Conservation (phyloP, 2,797 vertebrate species). For the Acrocephalus scirpaceus region DNA sequence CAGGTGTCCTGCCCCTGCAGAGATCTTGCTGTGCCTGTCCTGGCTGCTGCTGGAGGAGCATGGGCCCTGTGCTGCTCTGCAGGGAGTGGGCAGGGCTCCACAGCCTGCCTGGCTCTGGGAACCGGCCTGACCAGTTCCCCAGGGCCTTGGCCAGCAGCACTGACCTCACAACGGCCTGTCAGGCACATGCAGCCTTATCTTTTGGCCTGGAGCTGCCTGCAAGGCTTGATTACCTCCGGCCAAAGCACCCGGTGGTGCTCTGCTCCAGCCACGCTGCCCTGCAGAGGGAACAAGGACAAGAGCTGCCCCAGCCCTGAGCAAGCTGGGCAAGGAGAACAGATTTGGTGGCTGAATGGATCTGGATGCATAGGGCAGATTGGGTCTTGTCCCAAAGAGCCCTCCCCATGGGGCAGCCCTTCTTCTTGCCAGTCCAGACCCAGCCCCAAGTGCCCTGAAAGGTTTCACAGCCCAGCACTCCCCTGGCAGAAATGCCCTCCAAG, state of each 20-base stretch:
- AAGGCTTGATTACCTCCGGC: background rate
- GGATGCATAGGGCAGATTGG: accelerated
- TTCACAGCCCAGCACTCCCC: accelerated
- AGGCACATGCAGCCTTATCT: background rate
- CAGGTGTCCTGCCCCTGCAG: background rate
- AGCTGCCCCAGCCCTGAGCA: background rate
- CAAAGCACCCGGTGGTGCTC: background rate
- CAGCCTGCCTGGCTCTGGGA: background rate
- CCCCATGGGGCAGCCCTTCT: background rate
- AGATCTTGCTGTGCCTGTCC: background rate
- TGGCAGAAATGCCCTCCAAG: background rate
- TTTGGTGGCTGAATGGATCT: background rate
- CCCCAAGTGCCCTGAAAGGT: background rate
- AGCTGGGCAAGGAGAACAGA: background rate
- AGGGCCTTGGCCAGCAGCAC: background rate
- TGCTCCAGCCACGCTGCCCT: accelerated
- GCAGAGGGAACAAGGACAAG: accelerated
- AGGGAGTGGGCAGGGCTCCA: background rate
- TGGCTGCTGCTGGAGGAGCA: background rate
- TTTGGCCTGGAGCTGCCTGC: background rate
- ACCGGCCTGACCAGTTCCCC: constrained; percentile 42
- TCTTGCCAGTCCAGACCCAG: background rate
- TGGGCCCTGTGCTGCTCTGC: accelerated
- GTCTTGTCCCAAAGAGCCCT: background rate
- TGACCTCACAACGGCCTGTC: background rate